A percentile compares a stretch with the other conserved stretches of the same genome.
Evolutionary conservation across 2,113 vertebrate genomes (phyloP).

Genomic region (Pelvicachromis taeniatus): DNA sequence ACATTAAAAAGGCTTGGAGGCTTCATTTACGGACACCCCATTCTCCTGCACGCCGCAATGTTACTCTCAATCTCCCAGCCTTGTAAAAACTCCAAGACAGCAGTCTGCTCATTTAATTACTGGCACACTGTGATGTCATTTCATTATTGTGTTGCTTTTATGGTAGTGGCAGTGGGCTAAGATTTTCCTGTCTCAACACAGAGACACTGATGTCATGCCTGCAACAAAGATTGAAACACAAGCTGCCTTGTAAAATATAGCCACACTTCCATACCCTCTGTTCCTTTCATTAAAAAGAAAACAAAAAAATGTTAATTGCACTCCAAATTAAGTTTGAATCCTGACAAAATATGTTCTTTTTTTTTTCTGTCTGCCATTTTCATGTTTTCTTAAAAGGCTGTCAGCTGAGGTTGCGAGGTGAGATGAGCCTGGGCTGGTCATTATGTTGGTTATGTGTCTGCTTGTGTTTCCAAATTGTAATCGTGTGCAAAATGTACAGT

Average conservation of each 20-base stretch:
- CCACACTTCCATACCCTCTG: neutral
- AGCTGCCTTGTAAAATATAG: slow-evolving; percentile 47
- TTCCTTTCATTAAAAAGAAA: slow-evolving; percentile 14
- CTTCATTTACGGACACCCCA: neutral
- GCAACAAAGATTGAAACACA: slow-evolving; percentile 60
- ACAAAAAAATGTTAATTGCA: slow-evolving; percentile 5
- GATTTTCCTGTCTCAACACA: slow-evolving; percentile 63
- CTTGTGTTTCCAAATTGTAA: neutral
- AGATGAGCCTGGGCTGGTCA: neutral
- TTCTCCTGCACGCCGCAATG: neutral
- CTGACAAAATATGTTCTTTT: neutral
- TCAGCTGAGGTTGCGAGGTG: neutral
- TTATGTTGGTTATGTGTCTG: neutral
- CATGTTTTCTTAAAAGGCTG: neutral
- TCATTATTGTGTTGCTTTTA: slow-evolving; percentile 69
- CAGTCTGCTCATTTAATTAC: slow-evolving; percentile 66
- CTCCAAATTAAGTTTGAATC: neutral
- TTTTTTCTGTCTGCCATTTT: neutral
- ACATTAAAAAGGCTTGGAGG: neutral
- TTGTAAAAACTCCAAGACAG: slow-evolving; percentile 53
- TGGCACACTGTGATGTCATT: slow-evolving; percentile 59
- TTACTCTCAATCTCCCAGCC: slow-evolving; percentile 39
- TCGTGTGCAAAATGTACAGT: neutral
- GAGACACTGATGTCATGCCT: slow-evolving; percentile 66
- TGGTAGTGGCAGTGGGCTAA: slow-evolving; percentile 53